Evolutionary conservation across 2,888 invertebrate species (phyloP).

Genomic region (Acanthococcus lagerstroemiae): DNA sequence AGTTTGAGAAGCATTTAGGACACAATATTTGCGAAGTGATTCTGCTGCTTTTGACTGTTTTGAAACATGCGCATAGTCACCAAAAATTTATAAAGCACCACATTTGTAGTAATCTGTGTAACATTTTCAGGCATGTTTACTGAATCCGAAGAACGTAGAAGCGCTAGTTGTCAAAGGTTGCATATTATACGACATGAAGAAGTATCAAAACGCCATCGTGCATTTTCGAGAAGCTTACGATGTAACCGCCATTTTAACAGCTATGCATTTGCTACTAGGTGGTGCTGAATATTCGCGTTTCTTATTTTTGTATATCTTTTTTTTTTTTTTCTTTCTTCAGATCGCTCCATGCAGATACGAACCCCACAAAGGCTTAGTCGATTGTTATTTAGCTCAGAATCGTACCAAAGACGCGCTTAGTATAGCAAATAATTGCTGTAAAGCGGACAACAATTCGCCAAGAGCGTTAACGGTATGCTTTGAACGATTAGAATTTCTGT

Average conservation of each 20-base stretch:
- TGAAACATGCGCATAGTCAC: not conserved
- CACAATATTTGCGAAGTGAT: too few species aligned
- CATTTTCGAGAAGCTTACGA: constrained; percentile 57
- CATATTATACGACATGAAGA: constrained; percentile 54
- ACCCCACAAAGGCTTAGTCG: constrained; percentile 65
- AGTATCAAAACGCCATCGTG: constrained; percentile 53
- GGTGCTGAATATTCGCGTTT: too few species aligned
- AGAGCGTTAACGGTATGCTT: constrained; percentile 58
- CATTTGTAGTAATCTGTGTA: not conserved
- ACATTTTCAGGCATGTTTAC: constrained; percentile 47
- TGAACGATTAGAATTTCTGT: not conserved
- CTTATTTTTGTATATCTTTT: not conserved
- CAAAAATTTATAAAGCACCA: not conserved
- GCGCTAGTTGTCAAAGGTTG: constrained; percentile 63
- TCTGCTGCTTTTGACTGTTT: too few species aligned
- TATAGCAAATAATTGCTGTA: constrained; percentile 60
- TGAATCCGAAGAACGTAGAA: constrained; percentile 58
- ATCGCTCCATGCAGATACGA: constrained; percentile 57
- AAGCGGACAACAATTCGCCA: constrained; percentile 60
- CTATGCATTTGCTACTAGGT: too few species aligned
- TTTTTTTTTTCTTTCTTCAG: constrained; percentile 38
- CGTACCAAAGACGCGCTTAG: constrained; percentile 61
- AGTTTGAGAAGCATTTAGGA: too few species aligned
- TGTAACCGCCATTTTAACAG: too few species aligned
- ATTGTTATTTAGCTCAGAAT: constrained; percentile 58